Evolutionary conservation across 2,113 vertebrate species (phyloP), one percentile per base, ranked within the genome.

Genomic region (Pionites leucogaster): DNA sequence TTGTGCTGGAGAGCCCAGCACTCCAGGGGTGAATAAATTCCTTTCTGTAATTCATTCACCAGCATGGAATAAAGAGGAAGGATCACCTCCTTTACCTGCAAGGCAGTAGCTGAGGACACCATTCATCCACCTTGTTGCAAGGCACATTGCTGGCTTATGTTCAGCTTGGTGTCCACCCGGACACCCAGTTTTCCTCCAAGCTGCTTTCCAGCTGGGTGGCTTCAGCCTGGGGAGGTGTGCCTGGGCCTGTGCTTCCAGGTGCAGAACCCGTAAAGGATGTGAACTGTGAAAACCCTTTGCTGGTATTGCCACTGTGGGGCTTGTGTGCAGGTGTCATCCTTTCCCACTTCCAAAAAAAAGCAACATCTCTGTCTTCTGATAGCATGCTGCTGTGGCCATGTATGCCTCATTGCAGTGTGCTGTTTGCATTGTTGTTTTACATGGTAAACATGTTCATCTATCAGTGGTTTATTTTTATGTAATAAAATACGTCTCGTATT

Each of bases 71-170:
- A n/a, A 69, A 70, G 25, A 15, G 20, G 29, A 46, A 33, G 65
- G 57, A 77, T 72, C 39, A 10, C 46, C 52, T 64, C 17, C 29
- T 69, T 0, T 0, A 23, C 27, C 24, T 82, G 23, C 60, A 49
- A 53, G n/a, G 37, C 23, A 5, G 2, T 19, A 65, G 49, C 39
- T 2, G 1, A n/a, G 31, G 50, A 28, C 39, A 17, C 27, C 10
- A 0, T 59, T 63, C 2, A 0, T 25, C 9, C 6, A 1, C 72
- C 63, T 44, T 74, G 44, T 42, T 0, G 0, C 18, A 27, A n/a
- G 57, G 50, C 67, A 31, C 23, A 3, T 33, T 50, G 7, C 50
- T 83, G 67, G 28, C 35, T 83, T 2, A 1, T 8, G 41, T 67
- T 67, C 50, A 72, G 3, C 41, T 24, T 52, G n/a, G 14, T 52